Evolutionary conservation across 2,797 vertebrate genomes (phyloP).

Genomic region (Avahi laniger): DNA sequence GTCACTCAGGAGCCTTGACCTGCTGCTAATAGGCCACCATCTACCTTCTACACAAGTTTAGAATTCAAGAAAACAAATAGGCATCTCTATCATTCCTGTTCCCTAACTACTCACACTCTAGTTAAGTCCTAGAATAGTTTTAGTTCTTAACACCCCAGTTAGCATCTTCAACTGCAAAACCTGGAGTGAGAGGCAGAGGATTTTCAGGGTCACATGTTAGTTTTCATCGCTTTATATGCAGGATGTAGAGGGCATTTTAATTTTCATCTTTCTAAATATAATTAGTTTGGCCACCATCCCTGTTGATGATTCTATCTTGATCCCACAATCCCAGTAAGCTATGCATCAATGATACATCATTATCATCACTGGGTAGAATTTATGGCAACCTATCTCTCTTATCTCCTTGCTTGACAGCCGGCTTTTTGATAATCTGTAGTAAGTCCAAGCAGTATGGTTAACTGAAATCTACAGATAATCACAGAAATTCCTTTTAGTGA

Average conservation of each 20-base stretch:
- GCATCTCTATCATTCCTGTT: not conserved
- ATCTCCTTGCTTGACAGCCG: not conserved
- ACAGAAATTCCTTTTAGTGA: not conserved
- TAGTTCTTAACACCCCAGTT: not conserved
- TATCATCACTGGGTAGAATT: not conserved
- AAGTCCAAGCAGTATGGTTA: not conserved
- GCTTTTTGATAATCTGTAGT: not conserved
- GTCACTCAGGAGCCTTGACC: not conserved
- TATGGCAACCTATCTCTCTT: not conserved
- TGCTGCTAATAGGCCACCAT: not conserved
- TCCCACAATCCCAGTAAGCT: not conserved
- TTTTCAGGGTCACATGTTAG: not conserved
- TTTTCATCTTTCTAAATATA: not conserved
- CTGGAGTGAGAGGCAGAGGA: not conserved
- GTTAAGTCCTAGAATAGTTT: not conserved
- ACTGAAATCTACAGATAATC: slow-evolving; percentile 13
- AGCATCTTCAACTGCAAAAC: slow-evolving; percentile 27
- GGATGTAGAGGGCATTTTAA: not conserved
- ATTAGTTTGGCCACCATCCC: not conserved
- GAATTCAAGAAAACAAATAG: not conserved
- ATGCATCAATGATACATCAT: not conserved
- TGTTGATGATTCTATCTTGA: not conserved
- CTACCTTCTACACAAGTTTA: not conserved
- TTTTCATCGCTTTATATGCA: not conserved
- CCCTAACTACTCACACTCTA: not conserved